A percentile compares a stretch with the other conserved stretches of the same genome.
Conservation (phyloP, 2,888 invertebrate genomes). For the Eristalinus sepulchralis region DNA sequence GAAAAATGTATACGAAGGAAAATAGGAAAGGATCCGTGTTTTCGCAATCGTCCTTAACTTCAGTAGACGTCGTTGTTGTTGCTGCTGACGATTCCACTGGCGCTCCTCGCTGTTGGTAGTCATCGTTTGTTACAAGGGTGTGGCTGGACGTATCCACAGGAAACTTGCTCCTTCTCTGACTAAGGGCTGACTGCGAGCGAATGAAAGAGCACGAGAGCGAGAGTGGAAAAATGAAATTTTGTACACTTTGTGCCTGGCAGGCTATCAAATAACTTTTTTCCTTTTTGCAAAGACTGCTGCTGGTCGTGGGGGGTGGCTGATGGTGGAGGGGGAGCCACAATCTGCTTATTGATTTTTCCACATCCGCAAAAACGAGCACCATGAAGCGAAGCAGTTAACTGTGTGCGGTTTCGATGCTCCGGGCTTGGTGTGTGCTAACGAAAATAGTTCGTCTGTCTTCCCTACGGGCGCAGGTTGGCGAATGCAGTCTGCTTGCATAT, state of each 20-base stretch:
- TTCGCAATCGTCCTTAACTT: constrained; percentile 9
- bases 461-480: neutral
- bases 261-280: constrained; percentile 26
- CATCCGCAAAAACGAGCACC: neutral
- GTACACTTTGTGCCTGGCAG: constrained; percentile 52
- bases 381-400: neutral
- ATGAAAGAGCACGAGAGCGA: neutral
- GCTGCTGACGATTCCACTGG: neutral
- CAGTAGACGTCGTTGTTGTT: neutral
- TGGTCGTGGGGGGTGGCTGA: neutral
- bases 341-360: neutral
- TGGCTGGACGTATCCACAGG: constrained; percentile 3
- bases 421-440: neutral
- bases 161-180: neutral
- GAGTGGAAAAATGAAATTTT: constrained; percentile 52
- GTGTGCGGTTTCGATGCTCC: neutral
- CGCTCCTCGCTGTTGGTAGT: neutral
- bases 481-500: neutral
- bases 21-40: neutral
- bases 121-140: neutral
- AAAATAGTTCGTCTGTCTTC: neutral
- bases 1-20: neutral
- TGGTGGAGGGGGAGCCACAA: neutral
- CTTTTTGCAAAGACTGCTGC: neutral
- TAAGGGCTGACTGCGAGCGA: neutral